These are phyloP conservation scores for Acromyrmex charruanus DNA, from an alignment of 1,140 invertebrate genomes.

Conservation along the genomic window DNA sequence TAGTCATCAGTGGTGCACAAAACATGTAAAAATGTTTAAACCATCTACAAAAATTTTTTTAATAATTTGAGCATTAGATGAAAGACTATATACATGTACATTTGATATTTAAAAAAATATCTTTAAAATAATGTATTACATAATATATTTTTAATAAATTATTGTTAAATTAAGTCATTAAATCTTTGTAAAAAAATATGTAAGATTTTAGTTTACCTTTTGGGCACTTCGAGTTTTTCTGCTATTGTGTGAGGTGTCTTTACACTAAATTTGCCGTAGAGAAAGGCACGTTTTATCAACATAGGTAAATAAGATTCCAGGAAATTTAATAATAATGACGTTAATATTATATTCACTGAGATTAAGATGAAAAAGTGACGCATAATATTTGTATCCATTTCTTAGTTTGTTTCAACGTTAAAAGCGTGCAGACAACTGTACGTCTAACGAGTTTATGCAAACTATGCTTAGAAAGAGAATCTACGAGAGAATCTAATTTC, in stretches of 20 bases:
- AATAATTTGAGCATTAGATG: slow-evolving; percentile 34
- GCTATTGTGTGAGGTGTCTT: slow-evolving; percentile 86
- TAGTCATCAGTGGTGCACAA: slow-evolving; percentile 87
- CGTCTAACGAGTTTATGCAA: not conserved
- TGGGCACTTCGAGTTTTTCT: slow-evolving; percentile 89
- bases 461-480: not conserved
- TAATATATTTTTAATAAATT: slow-evolving; percentile 18
- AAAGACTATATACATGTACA: not conserved
- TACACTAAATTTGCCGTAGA: slow-evolving; percentile 90
- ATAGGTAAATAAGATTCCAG: slow-evolving; percentile 89
- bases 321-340: slow-evolving; percentile 88
- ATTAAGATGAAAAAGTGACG: slow-evolving; percentile 87
- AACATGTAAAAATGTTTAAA: slow-evolving; percentile 92
- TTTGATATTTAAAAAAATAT: not conserved
- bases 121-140: not conserved
- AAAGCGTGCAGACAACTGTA: not conserved
- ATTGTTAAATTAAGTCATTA: slow-evolving; percentile 31
- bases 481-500: not conserved
- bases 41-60: slow-evolving; percentile 84
- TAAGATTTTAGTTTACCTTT: slow-evolving; percentile 84
- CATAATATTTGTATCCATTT: slow-evolving; percentile 86
- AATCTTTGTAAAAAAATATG: slow-evolving; percentile 9
- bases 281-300: slow-evolving; percentile 88
- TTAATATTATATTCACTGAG: slow-evolving; percentile 85
- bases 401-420: not conserved